Conservation (phyloP, 2,113 vertebrate species). For the western clawed frog (Xenopus tropicalis) region UCB_Xtro_10.0 CM004446.2:107576501-107577000, state of each 20-base stretch:
- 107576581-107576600: constrained; percentile 98
- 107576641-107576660: constrained; percentile 56
- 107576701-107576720: constrained; percentile 71
- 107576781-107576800: constrained; percentile 85
- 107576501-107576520: constrained; percentile 84
- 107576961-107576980: constrained; percentile 73
- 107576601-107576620: constrained; percentile 95
- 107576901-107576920: constrained; percentile 75
- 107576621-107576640: constrained; percentile 72
- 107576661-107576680: constrained; percentile 51
- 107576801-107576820: constrained; percentile 86
- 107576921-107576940: constrained; percentile 75
- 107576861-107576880: constrained; percentile 66
- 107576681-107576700: constrained; percentile 53
- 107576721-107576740: constrained; percentile 87
- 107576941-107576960: constrained; percentile 86
- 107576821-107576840: constrained; percentile 77
- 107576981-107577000: constrained; percentile 76
- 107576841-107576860: constrained; percentile 70
- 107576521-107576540: constrained; percentile 92
- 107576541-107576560: constrained; percentile 96
- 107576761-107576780: constrained; percentile 89
- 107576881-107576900: constrained; percentile 64
- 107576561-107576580: constrained; percentile 99
- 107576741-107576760: constrained; percentile 95